These are phyloP conservation scores for Mayetiola destructor DNA, from an alignment of 2,888 invertebrate genomes.

Conservation along the genomic window DNA sequence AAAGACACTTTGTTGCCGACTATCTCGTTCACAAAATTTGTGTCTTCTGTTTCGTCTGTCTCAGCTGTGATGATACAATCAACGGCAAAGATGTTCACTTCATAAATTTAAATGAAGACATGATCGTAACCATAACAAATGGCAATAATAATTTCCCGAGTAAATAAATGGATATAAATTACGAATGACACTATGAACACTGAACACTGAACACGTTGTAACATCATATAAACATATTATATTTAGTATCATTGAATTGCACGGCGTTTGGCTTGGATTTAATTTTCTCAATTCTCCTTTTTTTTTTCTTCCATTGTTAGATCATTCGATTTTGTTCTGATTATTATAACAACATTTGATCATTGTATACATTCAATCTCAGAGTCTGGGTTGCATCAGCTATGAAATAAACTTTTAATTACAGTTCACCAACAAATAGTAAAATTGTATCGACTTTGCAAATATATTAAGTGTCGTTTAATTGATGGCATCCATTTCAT, in stretches of 20 bases:
- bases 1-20: no score
- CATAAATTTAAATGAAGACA: constrained; percentile 3
- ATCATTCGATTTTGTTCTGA: no score
- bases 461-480: neutral
- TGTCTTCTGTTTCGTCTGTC: no score
- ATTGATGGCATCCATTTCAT: no score
- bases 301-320: no score
- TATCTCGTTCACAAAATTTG: no score
- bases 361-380: no score
- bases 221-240: neutral
- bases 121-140: constrained; percentile 7
- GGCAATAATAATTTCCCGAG: neutral
- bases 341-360: no score
- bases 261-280: no score
- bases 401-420: neutral
- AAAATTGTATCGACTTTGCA: neutral
- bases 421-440: neutral
- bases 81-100: neutral
- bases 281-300: no score
- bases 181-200: neutral
- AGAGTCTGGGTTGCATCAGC: no score
- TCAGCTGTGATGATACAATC: no score
- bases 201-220: neutral
- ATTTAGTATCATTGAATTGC: neutral
- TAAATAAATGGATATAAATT: neutral